Conservation (phyloP, 1,140 invertebrate species). For the Magallana gigas region DNA sequence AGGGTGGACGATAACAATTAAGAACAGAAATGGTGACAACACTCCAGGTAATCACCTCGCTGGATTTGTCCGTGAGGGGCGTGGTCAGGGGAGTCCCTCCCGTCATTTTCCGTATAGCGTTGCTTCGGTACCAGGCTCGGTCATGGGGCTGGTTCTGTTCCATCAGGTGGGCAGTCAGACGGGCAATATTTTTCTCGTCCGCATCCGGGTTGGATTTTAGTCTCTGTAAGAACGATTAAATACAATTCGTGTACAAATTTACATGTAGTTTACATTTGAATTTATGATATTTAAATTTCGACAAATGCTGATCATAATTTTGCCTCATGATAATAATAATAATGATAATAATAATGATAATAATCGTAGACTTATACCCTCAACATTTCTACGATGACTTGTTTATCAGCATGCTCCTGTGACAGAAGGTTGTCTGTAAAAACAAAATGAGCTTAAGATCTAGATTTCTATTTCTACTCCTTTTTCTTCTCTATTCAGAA, state of each 20-base stretch:
- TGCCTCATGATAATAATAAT: too few species aligned
- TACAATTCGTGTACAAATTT: too few species aligned
- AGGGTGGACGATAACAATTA: too few species aligned
- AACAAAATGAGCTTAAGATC: neutral
- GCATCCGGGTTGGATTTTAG: conserved; percentile 82
- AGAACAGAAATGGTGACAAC: too few species aligned
- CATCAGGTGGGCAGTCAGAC: conserved; percentile 82
- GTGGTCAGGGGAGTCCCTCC: conserved; percentile 79
- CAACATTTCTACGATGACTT: conserved; percentile 58
- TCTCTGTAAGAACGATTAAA: conserved; percentile 71
- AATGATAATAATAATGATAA: too few species aligned
- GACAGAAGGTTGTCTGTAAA: conserved; percentile 49
- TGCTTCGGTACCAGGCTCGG: conserved; percentile 84
- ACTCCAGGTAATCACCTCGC: conserved; percentile 59
- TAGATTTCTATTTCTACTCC: neutral
- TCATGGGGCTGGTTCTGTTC: conserved; percentile 81
- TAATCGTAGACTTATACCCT: conserved; percentile 40
- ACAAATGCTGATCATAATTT: too few species aligned
- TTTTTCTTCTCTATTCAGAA: neutral
- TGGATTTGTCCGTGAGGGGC: conserved; percentile 63
- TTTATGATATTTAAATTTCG: too few species aligned
- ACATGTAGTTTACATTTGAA: too few species aligned
- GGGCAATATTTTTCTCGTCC: conserved; percentile 82
- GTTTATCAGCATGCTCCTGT: conserved; percentile 54
- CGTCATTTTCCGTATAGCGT: conserved; percentile 82